A percentile compares a stretch with the other conserved stretches of the same genome.
phyloP scores from a whole-genome alignment of 2,113 vertebrate species.

The rabbit (Oryctolagus cuniculus) region DNA sequence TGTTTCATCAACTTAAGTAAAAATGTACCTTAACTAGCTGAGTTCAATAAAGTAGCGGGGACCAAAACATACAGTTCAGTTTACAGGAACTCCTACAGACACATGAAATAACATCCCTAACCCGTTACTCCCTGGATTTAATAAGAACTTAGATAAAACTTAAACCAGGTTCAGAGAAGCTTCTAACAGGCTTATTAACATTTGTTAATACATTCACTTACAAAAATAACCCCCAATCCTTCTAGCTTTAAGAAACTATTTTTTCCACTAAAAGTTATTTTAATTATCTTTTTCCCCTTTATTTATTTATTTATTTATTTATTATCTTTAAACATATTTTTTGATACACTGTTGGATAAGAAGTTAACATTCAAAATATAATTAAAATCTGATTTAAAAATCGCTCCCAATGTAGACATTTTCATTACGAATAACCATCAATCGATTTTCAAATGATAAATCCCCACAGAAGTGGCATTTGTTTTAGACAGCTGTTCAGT shows the following conservation, averaged over 20 bases:
- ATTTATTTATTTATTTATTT: too few relatives aligned
- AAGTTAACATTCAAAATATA: slow-evolving; percentile 68
- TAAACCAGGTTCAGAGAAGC: neutral
- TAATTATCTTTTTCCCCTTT: neutral
- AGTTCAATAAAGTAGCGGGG: neutral
- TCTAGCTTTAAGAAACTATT: neutral
- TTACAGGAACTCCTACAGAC: neutral
- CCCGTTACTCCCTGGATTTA: neutral
- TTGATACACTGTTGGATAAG: neutral
- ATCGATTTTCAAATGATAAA: slow-evolving; percentile 65
- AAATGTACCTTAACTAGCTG: neutral
- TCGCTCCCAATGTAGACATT: slow-evolving; percentile 25
- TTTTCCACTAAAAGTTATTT: slow-evolving; percentile 45
- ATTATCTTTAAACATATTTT: slow-evolving; percentile 56
- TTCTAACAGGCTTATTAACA: neutral
- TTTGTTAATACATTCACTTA: neutral
- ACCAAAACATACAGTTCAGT: slow-evolving; percentile 38
- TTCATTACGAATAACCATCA: slow-evolving; percentile 61
- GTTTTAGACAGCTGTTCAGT: slow-evolving; percentile 77
- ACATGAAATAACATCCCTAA: neutral
- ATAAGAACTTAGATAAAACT: slow-evolving; percentile 37
- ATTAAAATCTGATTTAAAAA: slow-evolving; percentile 62
- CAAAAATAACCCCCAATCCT: neutral
- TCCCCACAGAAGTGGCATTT: slow-evolving; percentile 71
- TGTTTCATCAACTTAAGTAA: neutral